Base-by-base conservation (phyloP, 1,140 invertebrate genomes). In the Polypedilum pembai region DNA sequence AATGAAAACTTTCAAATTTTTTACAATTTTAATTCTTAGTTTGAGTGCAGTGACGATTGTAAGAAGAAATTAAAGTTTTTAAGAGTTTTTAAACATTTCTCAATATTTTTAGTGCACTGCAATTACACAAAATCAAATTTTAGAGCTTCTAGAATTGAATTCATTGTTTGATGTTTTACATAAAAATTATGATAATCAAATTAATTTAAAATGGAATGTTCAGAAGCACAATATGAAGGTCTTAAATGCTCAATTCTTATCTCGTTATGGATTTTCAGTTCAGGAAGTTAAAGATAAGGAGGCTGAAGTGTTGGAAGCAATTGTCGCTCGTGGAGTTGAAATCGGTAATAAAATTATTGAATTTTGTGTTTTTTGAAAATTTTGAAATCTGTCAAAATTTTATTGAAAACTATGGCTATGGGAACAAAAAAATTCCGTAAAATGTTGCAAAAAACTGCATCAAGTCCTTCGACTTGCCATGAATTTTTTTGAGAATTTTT, bases 221-320 rank as follows among this genome's bases (percentile, higher is more conserved):
- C 45, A 56, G n/a, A 56, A 56, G n/a, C 45, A 56, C 45, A 56
- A 56, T n/a, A 56, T 56, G 45, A 56, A 56, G 3, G 45, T 56
- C 45, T 12, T 56, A 56, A 56, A 56, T 56, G 45, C 45, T 15
- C 45, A 56, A 56, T 56, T 56, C n/a, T 56, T 56, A 15, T 56
- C 45, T 15, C 45, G 45, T n/a, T 56, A 56, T 56, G 45, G 45
- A 56, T 56, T 56, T n/a, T n/a, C 12, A 12, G n/a, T 56, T 56
- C 12, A 56, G 4, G 45, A 56, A 56, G n/a, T 56, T 12, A 56
- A 56, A n/a, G 10, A 8, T 8, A 56, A 56, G 12, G 45, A 56
- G n/a, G 7, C 10, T 56, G 12, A 12, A 56, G 45, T 56, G 3
- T 12, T 56, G 12, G 45, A 56, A 15, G 45, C 45, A 15, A 56